phyloP scores from a whole-genome alignment of 2,113 vertebrate species.

The Malurus melanocephalus region DNA sequence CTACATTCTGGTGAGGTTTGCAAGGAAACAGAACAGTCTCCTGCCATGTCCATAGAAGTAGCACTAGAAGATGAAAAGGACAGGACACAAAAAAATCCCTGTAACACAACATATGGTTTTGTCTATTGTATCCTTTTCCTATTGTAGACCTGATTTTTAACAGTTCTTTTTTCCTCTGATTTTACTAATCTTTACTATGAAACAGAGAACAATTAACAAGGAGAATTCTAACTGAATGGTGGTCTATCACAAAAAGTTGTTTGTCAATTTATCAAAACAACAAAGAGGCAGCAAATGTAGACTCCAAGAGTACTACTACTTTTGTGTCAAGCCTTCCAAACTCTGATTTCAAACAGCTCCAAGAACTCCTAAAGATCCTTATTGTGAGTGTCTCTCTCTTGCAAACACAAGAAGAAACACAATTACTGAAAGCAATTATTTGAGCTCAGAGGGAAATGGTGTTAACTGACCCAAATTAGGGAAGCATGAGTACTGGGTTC shows the following conservation, averaged over 20 bases:
- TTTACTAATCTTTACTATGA: background rate
- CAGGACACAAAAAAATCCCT: background rate
- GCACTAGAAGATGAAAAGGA: background rate
- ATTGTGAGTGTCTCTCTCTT: background rate
- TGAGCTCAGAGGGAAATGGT: background rate
- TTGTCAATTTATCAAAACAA: background rate
- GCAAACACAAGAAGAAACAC: background rate
- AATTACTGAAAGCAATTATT: background rate
- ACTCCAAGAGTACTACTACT: background rate
- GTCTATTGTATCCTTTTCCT: background rate
- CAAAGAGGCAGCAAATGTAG: background rate
- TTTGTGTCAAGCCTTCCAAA: background rate
- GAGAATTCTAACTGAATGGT: background rate
- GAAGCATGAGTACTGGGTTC: background rate
- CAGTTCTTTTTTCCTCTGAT: background rate
- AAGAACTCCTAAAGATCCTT: background rate
- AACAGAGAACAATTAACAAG: background rate
- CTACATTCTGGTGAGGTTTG: background rate
- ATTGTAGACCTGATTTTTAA: background rate
- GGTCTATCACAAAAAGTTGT: background rate
- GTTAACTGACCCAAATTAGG: background rate
- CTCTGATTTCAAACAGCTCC: background rate
- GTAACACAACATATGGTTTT: background rate
- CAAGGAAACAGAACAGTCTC: background rate
- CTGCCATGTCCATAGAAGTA: background rate